Evolutionary conservation across 2,888 invertebrate genomes (phyloP).

Genomic region (Crematogaster levior): DNA sequence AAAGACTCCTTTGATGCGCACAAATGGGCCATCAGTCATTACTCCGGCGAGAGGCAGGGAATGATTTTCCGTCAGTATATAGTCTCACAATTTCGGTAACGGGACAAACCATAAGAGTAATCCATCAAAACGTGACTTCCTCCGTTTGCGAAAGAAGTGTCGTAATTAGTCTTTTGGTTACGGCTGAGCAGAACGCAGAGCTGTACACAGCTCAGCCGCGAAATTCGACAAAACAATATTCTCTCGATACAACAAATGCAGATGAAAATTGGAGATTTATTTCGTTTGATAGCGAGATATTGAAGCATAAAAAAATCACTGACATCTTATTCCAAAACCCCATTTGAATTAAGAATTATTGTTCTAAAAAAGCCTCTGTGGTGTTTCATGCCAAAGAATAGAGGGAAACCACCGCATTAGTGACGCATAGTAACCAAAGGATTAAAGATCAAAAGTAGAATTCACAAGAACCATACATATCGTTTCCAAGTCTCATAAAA

Average conservation of each 20-base stretch:
- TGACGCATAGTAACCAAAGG: not conserved
- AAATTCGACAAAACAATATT: not conserved
- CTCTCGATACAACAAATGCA: not conserved
- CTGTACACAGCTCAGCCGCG: not conserved
- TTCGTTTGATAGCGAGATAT: not conserved
- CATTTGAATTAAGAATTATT: no score
- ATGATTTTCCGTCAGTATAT: slow-evolving; percentile 53
- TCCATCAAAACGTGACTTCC: slow-evolving; percentile 3
- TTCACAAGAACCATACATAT: not conserved
- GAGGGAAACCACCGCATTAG: not conserved
- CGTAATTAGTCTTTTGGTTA: slow-evolving; percentile 1
- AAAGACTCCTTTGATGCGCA: slow-evolving; percentile 49
- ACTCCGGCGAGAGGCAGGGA: slow-evolving; percentile 32
- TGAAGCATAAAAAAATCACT: not conserved
- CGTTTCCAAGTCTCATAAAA: not conserved
- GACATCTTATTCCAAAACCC: not conserved
- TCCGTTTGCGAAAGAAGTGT: not conserved
- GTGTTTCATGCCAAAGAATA: not conserved
- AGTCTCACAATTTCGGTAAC: slow-evolving; percentile 32
- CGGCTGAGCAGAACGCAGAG: not conserved
- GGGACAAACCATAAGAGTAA: not conserved
- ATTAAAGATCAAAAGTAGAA: not conserved
- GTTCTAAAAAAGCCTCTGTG: not conserved
- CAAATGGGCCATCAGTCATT: slow-evolving; percentile 67
- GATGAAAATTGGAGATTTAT: not conserved